These are phyloP conservation scores for Athalia rosae DNA, from an alignment of 2,888 invertebrate genomes.

Conservation along the genomic window DNA sequence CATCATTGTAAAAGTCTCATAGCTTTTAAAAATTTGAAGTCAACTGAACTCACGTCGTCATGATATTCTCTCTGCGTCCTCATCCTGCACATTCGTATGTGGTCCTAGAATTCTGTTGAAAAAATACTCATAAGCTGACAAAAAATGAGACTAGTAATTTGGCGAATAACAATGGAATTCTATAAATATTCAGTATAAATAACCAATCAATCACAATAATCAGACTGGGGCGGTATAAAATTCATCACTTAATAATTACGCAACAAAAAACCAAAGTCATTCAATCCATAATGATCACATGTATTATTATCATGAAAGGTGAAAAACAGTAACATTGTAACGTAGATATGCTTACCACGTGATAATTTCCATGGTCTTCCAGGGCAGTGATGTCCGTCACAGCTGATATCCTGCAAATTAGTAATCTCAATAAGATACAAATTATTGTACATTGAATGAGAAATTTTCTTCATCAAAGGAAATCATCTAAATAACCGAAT, in stretches of 20 bases:
- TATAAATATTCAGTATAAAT: slow-evolving; percentile 22
- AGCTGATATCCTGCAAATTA: background rate
- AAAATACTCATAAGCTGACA: background rate
- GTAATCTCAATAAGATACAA: background rate
- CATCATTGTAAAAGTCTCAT: background rate
- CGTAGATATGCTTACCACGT: too few species aligned
- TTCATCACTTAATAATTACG: slow-evolving; percentile 21
- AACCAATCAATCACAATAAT: slow-evolving; percentile 42
- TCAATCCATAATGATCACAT: too few species aligned
- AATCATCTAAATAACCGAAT: slow-evolving; percentile 59
- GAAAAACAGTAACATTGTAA: too few species aligned
- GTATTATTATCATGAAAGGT: too few species aligned
- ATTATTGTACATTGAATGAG: background rate
- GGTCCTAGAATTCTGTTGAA: background rate
- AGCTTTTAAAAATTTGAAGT: background rate
- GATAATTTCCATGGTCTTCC: background rate
- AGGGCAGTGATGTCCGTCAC: background rate
- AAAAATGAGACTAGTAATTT: background rate
- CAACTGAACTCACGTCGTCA: slow-evolving; percentile 1
- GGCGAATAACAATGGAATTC: background rate
- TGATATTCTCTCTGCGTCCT: background rate
- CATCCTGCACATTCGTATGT: background rate
- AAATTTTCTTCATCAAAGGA: slow-evolving; percentile 2
- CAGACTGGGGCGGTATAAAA: slow-evolving; percentile 43
- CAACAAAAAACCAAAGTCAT: too few species aligned